phyloP scores from a whole-genome alignment of 2,888 invertebrate species.

The Drosophila mercatorum region DNA sequence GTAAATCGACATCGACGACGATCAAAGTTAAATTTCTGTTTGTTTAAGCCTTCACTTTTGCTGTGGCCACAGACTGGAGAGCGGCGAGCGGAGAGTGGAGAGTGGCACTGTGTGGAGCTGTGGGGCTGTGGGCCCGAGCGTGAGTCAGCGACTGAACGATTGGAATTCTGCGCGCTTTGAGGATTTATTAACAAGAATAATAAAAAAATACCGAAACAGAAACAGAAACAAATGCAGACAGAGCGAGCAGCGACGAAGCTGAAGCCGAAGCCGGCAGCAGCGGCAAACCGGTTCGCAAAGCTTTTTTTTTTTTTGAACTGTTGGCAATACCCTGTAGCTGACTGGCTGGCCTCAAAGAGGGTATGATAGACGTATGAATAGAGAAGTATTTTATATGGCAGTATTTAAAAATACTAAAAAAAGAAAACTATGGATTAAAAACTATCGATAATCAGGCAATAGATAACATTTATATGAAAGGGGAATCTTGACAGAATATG shows the following conservation, averaged over 20 bases:
- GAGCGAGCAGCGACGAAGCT: slow-evolving; percentile 13
- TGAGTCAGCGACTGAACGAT: slow-evolving; percentile 69
- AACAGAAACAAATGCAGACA: slow-evolving; percentile 49
- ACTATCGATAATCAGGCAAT: background rate
- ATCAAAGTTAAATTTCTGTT: slow-evolving; percentile 60
- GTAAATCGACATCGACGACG: slow-evolving; percentile 60
- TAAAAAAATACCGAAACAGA: slow-evolving; percentile 55
- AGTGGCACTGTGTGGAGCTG: slow-evolving; percentile 44
- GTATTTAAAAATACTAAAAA: background rate
- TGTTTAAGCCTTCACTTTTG: slow-evolving; percentile 74
- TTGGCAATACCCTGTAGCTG: slow-evolving; percentile 35
- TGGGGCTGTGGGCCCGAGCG: slow-evolving; percentile 39
- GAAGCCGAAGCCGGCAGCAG: slow-evolving; percentile 32
- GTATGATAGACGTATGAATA: background rate
- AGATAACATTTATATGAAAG: background rate
- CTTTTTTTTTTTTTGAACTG: slow-evolving; percentile 18
- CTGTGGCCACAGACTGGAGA: slow-evolving; percentile 20
- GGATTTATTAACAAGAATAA: slow-evolving; percentile 82
- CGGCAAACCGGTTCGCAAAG: slow-evolving; percentile 54
- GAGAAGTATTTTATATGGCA: too few species aligned
- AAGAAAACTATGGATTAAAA: too few species aligned
- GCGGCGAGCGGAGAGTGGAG: slow-evolving; percentile 23
- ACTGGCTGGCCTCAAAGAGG: background rate
- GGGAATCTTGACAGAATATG: background rate
- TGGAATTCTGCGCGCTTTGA: slow-evolving; percentile 81